Conservation (phyloP, 1,140 invertebrate genomes). For the Hylyphantes graminicola region DNA sequence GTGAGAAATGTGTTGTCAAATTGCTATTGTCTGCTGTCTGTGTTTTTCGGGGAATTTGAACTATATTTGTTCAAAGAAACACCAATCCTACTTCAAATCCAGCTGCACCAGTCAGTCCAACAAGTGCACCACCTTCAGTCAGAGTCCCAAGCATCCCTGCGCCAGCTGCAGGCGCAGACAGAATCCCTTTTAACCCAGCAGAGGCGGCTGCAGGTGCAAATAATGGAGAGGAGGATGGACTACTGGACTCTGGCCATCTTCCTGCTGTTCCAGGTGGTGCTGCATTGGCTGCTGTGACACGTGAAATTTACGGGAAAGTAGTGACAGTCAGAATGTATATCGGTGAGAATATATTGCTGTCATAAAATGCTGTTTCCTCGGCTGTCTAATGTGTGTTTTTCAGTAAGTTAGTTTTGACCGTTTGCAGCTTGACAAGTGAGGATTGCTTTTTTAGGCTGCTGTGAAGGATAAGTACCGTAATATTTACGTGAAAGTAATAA, state of each 20-base stretch:
- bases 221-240: slow-evolving; percentile 38
- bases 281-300: slow-evolving; percentile 55
- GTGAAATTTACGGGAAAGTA: not conserved
- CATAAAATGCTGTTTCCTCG: not conserved
- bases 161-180: slow-evolving; percentile 39
- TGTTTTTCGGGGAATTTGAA: no score
- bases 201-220: slow-evolving; percentile 25
- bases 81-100: no score
- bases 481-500: no score
- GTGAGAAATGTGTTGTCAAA: no score
- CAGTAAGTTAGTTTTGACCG: no score
- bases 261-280: slow-evolving; percentile 51
- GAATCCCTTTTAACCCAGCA: slow-evolving; percentile 58
- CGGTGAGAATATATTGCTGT: not conserved
- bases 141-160: slow-evolving; percentile 48
- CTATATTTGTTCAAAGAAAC: no score
- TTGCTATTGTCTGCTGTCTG: no score
- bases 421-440: no score
- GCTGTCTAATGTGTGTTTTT: no score
- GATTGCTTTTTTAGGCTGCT: no score
- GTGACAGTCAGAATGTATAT: no score
- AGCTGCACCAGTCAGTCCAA: slow-evolving; percentile 49
- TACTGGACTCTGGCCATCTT: slow-evolving; percentile 36
- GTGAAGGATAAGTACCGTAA: no score
- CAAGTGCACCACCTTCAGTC: slow-evolving; percentile 30